These are phyloP conservation scores for Timandra comae DNA, from an alignment of 2,888 invertebrate species.

Conservation along the genomic window DNA sequence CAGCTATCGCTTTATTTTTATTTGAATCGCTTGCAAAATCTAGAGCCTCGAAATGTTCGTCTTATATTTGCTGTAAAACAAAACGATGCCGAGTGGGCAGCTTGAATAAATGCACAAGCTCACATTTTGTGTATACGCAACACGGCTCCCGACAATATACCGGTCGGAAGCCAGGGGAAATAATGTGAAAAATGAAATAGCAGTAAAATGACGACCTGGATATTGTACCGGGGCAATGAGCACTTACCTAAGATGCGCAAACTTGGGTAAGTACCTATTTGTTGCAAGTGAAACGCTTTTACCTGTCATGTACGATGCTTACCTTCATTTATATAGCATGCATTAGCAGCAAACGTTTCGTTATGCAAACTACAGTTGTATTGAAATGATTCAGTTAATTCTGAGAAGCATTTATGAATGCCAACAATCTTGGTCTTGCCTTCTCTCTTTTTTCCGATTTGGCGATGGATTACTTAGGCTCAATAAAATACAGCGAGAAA, in stretches of 20 bases:
- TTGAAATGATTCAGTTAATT: too few species aligned
- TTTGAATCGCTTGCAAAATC: not conserved
- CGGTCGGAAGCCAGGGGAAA: not conserved
- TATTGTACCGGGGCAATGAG: slow-evolving; percentile 23
- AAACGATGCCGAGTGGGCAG: slow-evolving; percentile 7
- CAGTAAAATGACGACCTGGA: slow-evolving; percentile 31
- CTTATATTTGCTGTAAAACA: slow-evolving; percentile 5
- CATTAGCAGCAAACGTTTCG: too few species aligned
- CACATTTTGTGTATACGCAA: slow-evolving; percentile 22
- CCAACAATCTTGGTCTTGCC: too few species aligned
- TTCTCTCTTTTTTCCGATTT: too few species aligned
- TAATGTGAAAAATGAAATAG: slow-evolving; percentile 42
- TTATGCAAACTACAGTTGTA: too few species aligned
- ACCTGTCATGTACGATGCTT: too few species aligned
- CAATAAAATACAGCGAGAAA: too few species aligned
- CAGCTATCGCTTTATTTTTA: not conserved
- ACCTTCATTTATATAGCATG: too few species aligned
- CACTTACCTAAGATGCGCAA: slow-evolving; percentile 15
- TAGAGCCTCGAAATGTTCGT: not conserved
- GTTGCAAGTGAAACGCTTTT: slow-evolving; percentile 23
- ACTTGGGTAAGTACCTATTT: slow-evolving; percentile 22
- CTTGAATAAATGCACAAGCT: slow-evolving; percentile 1
- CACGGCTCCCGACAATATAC: slow-evolving; percentile 31
- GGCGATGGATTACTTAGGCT: too few species aligned
- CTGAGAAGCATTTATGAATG: too few species aligned